Evolutionary conservation across 2,797 vertebrate genomes (phyloP).

Genomic region (Acrocephalus scirpaceus): DNA sequence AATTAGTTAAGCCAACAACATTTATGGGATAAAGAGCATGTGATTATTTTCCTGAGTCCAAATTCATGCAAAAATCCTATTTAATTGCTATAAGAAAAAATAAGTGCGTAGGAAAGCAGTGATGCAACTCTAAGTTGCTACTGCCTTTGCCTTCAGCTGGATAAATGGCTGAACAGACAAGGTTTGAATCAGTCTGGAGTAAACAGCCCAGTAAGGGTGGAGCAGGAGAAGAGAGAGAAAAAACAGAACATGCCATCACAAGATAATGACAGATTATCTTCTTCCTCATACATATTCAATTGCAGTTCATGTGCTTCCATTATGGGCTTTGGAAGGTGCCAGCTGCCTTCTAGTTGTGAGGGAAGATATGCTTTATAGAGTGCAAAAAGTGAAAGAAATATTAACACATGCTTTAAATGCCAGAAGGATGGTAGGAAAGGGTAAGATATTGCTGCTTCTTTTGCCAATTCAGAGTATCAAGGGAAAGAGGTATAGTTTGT

Average conservation of each 20-base stretch:
- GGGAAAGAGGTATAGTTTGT: not conserved
- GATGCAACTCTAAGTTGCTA: not conserved
- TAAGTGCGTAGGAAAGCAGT: not conserved
- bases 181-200: not conserved
- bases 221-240: not conserved
- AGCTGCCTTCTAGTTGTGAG: not conserved
- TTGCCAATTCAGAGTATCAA: not conserved
- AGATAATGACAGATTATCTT: conserved; percentile 49
- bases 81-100: not conserved
- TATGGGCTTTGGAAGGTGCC: not conserved
- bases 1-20: not conserved
- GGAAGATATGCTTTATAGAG: not conserved
- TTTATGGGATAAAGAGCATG: not conserved
- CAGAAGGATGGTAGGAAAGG: not conserved
- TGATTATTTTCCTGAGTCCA: not conserved
- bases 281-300: conserved; percentile 29
- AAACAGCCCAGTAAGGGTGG: conserved; percentile 13
- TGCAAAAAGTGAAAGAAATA: not conserved
- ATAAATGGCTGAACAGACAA: not conserved
- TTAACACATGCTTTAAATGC: not conserved
- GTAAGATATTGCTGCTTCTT: not conserved
- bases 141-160: not conserved
- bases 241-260: conserved; percentile 33
- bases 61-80: not conserved
- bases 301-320: not conserved